Base-by-base conservation (phyloP, 2,797 vertebrate species). In the Pteropus rufus region DNA sequence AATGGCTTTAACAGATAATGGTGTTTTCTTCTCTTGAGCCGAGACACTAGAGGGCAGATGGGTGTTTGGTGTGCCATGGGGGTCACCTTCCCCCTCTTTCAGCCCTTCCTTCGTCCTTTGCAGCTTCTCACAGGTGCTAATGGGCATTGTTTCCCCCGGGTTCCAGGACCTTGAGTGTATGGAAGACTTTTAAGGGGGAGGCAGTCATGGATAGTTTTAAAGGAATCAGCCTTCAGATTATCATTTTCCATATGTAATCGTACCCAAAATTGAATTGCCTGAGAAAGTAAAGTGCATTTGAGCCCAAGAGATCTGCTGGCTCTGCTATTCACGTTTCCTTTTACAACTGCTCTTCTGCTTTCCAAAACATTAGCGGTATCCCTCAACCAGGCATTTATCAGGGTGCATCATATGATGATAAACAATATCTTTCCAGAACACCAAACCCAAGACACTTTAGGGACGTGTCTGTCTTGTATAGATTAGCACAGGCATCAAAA, bases 61-160 rank as follows among this genome's bases (percentile, higher is more conserved):
- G 46, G n/a, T 21, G 5, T n/a, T 76, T 26, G 29, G 46, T 2
- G 5, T 3, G 0, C n/a, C 11, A 3, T n/a, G 54, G 84, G 52
- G 41, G 12, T 18, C 26, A 24, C 3, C 19, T 39, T 14, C 56
- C n/a, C 62, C 18, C 8, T 76, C 26, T 73, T 29, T 5, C 19
- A 8, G 26, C 29, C 8, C 83, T 62, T 29, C 41, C n/a, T 60
- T 70, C 14, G 62, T 12, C 34, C 39, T 11, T n/a, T 0, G 5
- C 6, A 15, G 10, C 31, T 36, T 58, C 15, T n/a, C n/a, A 3
- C 1, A 1, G 36, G 56, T 26, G 23, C 64, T 34, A 0, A 26
- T 49, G 81, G 65, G 34, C 44, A 10, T 15, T 29, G 39, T 46
- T 65, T 41, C 76, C 18, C 72, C 23, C 44, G 14, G 14, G 11